Evolutionary conservation across 2,888 invertebrate species (phyloP).

Genomic region (Metacarcinus magister): DNA sequence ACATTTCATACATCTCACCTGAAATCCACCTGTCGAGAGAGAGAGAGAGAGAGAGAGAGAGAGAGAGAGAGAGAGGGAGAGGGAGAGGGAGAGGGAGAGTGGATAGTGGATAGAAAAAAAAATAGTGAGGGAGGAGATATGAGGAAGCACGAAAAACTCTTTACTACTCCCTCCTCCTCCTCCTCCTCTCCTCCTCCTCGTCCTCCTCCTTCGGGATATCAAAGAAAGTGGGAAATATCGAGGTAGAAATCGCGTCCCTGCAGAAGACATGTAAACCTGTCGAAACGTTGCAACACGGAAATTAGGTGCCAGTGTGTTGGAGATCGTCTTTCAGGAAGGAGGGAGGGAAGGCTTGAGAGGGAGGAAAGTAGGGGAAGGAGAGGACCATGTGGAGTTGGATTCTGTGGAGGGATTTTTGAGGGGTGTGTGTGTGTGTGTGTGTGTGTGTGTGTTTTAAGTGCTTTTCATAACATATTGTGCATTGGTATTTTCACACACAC

Average conservation of each 20-base stretch:
- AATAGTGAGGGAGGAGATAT: not conserved
- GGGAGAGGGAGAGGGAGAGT: not conserved
- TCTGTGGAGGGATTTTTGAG: not conserved
- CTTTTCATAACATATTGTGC: not conserved
- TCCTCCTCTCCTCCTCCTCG: not conserved
- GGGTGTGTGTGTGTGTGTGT: not conserved
- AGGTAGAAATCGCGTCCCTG: constrained; percentile 1
- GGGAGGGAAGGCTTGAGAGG: not conserved
- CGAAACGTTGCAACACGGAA: constrained; percentile 28
- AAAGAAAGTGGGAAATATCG: constrained; percentile 39
- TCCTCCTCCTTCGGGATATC: constrained; percentile 18
- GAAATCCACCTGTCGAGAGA: no score
- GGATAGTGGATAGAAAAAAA: not conserved
- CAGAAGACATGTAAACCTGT: not conserved
- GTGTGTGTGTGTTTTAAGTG: not conserved
- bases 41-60: no score
- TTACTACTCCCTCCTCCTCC: not conserved
- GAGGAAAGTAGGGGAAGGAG: not conserved
- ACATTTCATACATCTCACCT: no score
- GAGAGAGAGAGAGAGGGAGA: not conserved
- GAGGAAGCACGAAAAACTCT: not conserved
- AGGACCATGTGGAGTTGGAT: not conserved
- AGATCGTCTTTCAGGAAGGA: not conserved
- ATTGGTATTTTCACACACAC: not conserved
- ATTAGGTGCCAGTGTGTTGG: constrained; percentile 27